Evolutionary conservation across 2,888 invertebrate genomes (phyloP).

Genomic region (Polydrusus cervinus): DNA sequence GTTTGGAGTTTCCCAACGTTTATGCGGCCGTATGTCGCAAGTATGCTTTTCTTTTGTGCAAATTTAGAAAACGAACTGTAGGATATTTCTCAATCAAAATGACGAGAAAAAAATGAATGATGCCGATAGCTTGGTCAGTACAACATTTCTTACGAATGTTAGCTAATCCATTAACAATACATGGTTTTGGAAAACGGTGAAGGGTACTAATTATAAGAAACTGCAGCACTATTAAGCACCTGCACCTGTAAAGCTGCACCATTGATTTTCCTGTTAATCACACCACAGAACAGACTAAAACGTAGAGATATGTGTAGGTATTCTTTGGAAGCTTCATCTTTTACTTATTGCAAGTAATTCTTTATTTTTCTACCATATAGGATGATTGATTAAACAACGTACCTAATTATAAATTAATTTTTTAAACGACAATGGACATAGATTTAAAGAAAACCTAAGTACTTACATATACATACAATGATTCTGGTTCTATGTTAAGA

Average conservation of each 20-base stretch:
- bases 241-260: not conserved
- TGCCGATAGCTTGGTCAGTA: constrained; percentile 82
- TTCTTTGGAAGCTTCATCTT: too few species aligned
- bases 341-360: too few species aligned
- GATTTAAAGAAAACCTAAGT: too few species aligned
- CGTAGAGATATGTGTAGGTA: not conserved
- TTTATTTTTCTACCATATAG: too few species aligned
- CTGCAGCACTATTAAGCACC: constrained; percentile 5
- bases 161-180: constrained; percentile 41
- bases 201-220: constrained; percentile 20
- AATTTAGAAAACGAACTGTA: constrained; percentile 29
- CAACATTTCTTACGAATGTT: constrained; percentile 54
- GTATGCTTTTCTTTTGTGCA: constrained; percentile 19
- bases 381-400: too few species aligned
- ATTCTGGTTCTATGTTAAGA: too few species aligned
- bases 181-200: constrained; percentile 42
- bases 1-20: constrained; percentile 33
- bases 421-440: too few species aligned
- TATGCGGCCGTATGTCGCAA: constrained; percentile 21
- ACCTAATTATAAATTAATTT: too few species aligned
- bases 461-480: too few species aligned
- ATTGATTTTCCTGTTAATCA: not conserved
- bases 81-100: constrained; percentile 70
- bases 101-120: constrained; percentile 83
- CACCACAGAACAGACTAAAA: not conserved